Conservation (phyloP, 2,797 vertebrate species). For the Netta rufina region DNA sequence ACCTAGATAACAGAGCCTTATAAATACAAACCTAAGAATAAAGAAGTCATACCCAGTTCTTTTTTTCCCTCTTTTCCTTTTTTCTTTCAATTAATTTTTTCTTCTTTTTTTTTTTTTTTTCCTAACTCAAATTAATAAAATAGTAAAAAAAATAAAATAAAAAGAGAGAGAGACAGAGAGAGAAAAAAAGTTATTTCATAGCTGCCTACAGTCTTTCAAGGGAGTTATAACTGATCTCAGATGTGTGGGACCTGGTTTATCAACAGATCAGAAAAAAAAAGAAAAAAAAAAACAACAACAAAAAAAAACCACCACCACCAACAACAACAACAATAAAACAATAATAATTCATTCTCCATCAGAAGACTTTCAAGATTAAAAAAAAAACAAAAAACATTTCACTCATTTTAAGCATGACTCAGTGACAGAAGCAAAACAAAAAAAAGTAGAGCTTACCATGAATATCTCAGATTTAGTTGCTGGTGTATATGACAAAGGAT, state of each 20-base stretch:
- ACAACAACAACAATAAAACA: not conserved
- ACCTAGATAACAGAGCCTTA: not conserved
- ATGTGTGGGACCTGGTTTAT: not conserved
- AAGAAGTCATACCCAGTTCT: not conserved
- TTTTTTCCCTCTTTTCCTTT: not conserved
- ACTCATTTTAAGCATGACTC: conserved; percentile 17
- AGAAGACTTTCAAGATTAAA: not conserved
- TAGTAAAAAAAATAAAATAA: not conserved
- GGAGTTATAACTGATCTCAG: not conserved
- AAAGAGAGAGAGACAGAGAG: not conserved
- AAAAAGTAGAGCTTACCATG: not conserved
- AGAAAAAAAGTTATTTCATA: not conserved
- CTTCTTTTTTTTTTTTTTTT: not conserved
- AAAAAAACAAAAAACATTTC: conserved; percentile 8
- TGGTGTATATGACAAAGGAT: not conserved
- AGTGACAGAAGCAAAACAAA: not conserved
- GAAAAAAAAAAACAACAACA: not conserved
- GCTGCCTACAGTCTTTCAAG: not conserved
- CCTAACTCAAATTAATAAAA: not conserved
- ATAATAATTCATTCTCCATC: not conserved
- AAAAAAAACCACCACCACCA: too few species aligned
- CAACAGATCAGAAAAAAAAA: not conserved
- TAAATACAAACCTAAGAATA: not conserved
- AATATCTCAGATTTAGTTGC: not conserved
- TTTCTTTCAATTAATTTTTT: not conserved